phyloP scores from a whole-genome alignment of 1,140 invertebrate genomes.

The Melanaphis sacchari region DNA sequence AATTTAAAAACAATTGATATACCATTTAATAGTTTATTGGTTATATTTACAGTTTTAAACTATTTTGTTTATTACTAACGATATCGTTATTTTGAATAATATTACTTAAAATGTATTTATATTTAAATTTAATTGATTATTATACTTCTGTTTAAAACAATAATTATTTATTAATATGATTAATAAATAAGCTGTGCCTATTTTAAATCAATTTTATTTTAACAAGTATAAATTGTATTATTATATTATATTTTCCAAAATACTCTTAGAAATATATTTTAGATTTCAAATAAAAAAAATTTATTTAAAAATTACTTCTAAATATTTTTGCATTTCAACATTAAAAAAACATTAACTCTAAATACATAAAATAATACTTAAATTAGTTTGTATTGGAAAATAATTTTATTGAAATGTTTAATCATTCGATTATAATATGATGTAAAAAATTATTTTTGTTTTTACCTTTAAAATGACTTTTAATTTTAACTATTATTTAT shows the following conservation, averaged over 20 bases:
- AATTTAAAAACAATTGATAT: background rate
- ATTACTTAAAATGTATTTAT: background rate
- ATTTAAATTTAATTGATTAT: background rate
- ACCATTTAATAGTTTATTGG: background rate
- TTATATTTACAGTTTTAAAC: background rate
- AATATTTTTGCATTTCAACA: too few relatives aligned
- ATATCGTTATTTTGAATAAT: background rate
- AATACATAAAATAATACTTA: too few relatives aligned
- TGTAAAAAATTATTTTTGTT: background rate
- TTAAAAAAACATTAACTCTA: too few relatives aligned
- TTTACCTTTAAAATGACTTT: too few relatives aligned
- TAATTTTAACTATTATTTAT: background rate
- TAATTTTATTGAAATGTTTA: too few relatives aligned
- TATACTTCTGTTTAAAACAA: background rate
- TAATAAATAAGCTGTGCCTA: background rate
- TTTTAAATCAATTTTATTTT: background rate
- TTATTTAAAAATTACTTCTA: too few relatives aligned
- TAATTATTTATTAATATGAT: background rate
- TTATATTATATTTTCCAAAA: too few relatives aligned
- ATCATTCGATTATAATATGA: too few relatives aligned
- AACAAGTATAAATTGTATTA: too few relatives aligned
- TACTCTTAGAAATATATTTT: too few relatives aligned
- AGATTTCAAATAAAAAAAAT: too few relatives aligned
- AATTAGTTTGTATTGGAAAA: too few relatives aligned
- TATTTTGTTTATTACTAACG: background rate